phyloP scores from a whole-genome alignment of 2,797 vertebrate species.

The Acanthurus tractus region DNA sequence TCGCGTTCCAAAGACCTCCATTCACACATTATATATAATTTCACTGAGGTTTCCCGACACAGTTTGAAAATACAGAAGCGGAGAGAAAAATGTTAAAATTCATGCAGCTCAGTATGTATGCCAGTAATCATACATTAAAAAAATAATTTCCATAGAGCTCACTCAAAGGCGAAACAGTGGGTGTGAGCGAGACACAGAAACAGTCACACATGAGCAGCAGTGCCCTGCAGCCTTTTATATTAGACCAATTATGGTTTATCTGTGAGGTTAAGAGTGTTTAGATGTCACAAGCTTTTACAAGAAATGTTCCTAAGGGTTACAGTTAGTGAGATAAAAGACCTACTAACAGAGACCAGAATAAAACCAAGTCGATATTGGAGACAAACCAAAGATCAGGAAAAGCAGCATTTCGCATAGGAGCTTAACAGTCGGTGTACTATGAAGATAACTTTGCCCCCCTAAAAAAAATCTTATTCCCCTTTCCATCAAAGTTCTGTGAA shows the following conservation, averaged over 20 bases:
- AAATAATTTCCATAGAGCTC: constrained; percentile 12
- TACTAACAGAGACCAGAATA: background rate
- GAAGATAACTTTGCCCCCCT: background rate
- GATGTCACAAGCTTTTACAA: constrained; percentile 28
- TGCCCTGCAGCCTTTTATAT: constrained; percentile 13
- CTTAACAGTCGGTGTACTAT: constrained; percentile 22
- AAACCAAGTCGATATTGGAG: constrained; percentile 6
- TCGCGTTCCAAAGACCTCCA: background rate
- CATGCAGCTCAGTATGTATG: background rate
- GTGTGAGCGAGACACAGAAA: constrained; percentile 8
- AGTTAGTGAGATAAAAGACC: constrained; percentile 17
- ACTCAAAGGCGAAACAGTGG: background rate
- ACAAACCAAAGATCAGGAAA: constrained; percentile 10
- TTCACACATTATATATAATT: background rate
- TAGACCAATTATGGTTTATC: constrained; percentile 18
- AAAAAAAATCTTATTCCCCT: constrained; percentile 7
- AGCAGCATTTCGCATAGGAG: background rate
- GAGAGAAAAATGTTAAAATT: background rate
- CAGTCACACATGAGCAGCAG: background rate
- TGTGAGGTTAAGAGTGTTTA: constrained; percentile 23
- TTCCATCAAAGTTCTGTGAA: constrained; percentile 15
- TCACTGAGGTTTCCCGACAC: background rate
- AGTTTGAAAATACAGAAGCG: constrained; percentile 9
- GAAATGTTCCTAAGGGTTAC: constrained; percentile 13
- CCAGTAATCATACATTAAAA: constrained; percentile 14